Evolutionary conservation across 2,888 invertebrate species (phyloP), one percentile per base, ranked within the genome.

Genomic region (Euphydryas editha): DNA sequence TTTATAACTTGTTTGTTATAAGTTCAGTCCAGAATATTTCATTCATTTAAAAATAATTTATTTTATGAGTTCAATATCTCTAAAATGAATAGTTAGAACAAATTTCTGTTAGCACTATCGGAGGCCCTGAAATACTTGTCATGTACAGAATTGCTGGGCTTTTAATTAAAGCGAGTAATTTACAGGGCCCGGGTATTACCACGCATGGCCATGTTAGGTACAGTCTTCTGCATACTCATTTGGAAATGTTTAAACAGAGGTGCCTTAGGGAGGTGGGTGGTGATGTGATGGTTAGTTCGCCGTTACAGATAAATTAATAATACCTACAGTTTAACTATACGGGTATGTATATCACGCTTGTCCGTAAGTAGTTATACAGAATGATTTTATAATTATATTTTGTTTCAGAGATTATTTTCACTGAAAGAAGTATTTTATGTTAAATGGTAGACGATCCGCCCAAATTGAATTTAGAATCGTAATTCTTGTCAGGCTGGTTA

Each of bases 111-210:
- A 84, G 80, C 82, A 84, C 83, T 84, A 85, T 81, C 81, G 79
- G 81, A 84, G 85, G 83, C 82, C 84, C 76, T 77, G 82, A 83
- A 87, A 92, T 91, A 91, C 90, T 92, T 92, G 91, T 90, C 92
- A 88, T 88, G 89, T 86, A 85, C 90, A 88, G 87, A 89, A 91
- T 90, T 80, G 85, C 89, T 87, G 83, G 85, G 89, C 86, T 90
- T 92, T 92, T 92, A 92, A 92, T 92, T 92, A 92, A 92, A 87
- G 86, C 88, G 77, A 87, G 92, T 92, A 92, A 91, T 91, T 92
- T 90, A 90, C 85, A 85, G 84, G 84, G 87, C 82, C 83, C 78
- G 82, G 85, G 81, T 78, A 75, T 71, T 73, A 76, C 82, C 81
- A 82, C 82, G 84, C 83, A 77, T 84, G 86, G 83, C 85, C 85